Percentiles rank a stretch among this genome's conserved stretches.
Conservation (phyloP, 2,888 invertebrate genomes). For the Hypomecis punctinalis region DNA sequence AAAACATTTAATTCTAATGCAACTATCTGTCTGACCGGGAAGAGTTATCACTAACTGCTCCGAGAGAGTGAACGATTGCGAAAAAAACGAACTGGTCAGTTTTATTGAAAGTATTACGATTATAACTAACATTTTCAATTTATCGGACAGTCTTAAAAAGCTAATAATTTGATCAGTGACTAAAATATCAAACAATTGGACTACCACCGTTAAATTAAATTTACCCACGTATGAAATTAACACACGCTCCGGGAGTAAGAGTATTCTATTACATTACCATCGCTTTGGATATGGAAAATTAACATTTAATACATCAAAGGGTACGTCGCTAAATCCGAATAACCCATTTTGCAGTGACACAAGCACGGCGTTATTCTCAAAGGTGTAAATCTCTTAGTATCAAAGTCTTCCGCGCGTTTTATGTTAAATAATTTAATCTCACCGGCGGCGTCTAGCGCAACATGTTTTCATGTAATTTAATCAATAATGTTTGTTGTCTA, state of each 20-base stretch:
- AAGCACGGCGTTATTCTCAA: constrained; percentile 56
- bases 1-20: too few species aligned
- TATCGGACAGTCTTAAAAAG: too few species aligned
- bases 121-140: too few species aligned
- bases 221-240: constrained; percentile 19
- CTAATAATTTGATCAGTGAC: too few species aligned
- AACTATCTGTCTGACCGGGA: too few species aligned
- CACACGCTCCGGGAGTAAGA: constrained; percentile 16
- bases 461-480: constrained; percentile 71
- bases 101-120: too few species aligned
- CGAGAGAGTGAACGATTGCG: too few species aligned
- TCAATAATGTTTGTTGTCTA: constrained; percentile 66
- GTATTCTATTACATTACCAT: constrained; percentile 50
- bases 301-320: constrained; percentile 55
- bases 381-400: constrained; percentile 66
- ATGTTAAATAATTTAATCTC: constrained; percentile 75
- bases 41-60: too few species aligned
- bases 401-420: constrained; percentile 65
- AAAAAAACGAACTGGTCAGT: too few species aligned
- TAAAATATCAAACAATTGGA: too few species aligned
- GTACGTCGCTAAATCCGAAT: constrained; percentile 53
- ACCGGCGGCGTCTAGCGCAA: constrained; percentile 60
- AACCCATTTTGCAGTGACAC: constrained; percentile 59
- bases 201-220: too few species aligned
- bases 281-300: constrained; percentile 38